Conservation (phyloP, 35 echinoderm and acorn worm genomes). For the Antedon bifida region DNA sequence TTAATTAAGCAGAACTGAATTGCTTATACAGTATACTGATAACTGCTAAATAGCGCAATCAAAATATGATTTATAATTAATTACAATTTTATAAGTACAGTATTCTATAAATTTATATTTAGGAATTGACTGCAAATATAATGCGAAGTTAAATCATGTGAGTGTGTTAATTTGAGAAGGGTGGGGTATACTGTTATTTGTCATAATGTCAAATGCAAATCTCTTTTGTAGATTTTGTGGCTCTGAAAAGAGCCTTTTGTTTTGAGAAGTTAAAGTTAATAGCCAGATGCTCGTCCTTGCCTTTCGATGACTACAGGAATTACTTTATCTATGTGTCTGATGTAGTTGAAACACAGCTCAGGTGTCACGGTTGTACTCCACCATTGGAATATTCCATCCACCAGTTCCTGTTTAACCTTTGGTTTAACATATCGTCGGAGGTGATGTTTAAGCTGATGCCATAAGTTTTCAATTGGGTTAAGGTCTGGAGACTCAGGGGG, state of each 20-base stretch:
- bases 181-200: no score
- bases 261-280: constrained; percentile 7
- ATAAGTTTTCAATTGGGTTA: constrained; percentile 41
- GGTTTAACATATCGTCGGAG: constrained; percentile 10
- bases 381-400: constrained; percentile 9
- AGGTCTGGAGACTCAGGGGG: constrained; percentile 41
- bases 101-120: no score
- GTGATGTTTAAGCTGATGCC: constrained; percentile 27
- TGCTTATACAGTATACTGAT: no score
- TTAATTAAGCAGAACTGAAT: no score
- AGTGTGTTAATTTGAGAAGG: no score
- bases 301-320: constrained; percentile 34
- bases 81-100: no score
- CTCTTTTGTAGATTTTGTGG: not conserved
- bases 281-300: constrained; percentile 23
- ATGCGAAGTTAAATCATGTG: no score
- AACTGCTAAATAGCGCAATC: no score
- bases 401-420: constrained; percentile 14
- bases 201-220: not conserved
- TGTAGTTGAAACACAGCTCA: constrained; percentile 30
- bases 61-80: no score
- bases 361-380: constrained; percentile 30
- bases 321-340: constrained; percentile 42
- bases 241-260: not conserved
- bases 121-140: no score